phyloP scores from a whole-genome alignment of 2,113 vertebrate species.

The Herpetotheres cachinnans region DNA sequence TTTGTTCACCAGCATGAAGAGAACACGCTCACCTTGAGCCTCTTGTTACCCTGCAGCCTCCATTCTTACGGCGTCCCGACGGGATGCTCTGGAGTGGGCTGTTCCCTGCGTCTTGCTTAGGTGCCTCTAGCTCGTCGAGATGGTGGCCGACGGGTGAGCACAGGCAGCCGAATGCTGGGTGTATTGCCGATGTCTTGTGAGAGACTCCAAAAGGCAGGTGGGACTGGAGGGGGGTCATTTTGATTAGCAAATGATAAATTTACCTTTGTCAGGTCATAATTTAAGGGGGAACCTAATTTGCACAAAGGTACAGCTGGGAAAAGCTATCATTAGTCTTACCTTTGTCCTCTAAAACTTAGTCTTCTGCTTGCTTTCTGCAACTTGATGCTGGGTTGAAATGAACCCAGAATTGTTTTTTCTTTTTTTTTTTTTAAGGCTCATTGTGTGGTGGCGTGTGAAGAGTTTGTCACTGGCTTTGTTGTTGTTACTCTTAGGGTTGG shows the following conservation, averaged over 20 bases:
- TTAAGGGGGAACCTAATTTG: not conserved
- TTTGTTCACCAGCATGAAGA: not conserved
- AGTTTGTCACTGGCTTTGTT: slow-evolving; percentile 21
- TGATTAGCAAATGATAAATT: not conserved
- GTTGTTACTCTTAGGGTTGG: not conserved
- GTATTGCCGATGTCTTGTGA: not conserved
- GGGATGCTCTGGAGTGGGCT: not conserved
- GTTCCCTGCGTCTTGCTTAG: not conserved
- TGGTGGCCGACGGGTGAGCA: not conserved
- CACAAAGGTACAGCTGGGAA: not conserved
- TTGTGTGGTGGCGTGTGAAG: not conserved
- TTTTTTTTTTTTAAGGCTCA: not conserved
- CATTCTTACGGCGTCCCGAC: fast-evolving
- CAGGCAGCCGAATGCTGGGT: fast-evolving
- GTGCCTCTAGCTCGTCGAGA: fast-evolving
- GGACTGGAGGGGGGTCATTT: not conserved
- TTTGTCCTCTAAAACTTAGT: not conserved
- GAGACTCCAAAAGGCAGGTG: not conserved
- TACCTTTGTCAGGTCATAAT: not conserved
- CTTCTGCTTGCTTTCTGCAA: not conserved
- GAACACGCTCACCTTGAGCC: fast-evolving
- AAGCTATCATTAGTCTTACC: not conserved
- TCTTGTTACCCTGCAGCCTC: not conserved
- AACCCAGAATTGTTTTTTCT: not conserved
- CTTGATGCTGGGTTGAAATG: not conserved